Evolutionary conservation across 2,888 invertebrate genomes (phyloP).

Genomic region (Oconnorella tubifera): DNA sequence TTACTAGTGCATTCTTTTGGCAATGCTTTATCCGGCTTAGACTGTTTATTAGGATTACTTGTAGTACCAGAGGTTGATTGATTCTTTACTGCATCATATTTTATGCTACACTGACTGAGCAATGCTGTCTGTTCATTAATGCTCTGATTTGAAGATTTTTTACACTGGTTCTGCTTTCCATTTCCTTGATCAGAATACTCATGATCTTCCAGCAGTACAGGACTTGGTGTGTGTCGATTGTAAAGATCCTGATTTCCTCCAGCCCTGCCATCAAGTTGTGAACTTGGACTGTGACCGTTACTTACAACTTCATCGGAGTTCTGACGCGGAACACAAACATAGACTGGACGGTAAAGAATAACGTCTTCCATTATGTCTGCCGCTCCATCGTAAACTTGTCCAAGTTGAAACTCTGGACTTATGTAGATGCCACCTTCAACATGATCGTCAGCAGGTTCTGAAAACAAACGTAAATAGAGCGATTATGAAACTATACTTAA

Average conservation of each 20-base stretch:
- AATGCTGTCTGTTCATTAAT: neutral
- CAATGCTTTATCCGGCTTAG: neutral
- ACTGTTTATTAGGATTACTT: neutral
- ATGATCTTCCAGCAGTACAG: neutral
- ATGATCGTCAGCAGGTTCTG: conserved; percentile 69
- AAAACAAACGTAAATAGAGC: neutral
- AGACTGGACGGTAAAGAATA: conserved; percentile 64
- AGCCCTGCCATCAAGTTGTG: neutral
- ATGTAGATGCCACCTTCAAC: conserved; percentile 76
- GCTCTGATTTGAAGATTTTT: too few species aligned
- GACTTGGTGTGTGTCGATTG: neutral
- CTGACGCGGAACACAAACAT: conserved; percentile 44
- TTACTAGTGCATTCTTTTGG: neutral
- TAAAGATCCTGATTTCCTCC: neutral
- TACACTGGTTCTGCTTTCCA: neutral
- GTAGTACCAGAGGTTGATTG: neutral
- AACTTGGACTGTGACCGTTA: conserved; percentile 17
- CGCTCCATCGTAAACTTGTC: conserved; percentile 73
- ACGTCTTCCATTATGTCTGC: conserved; percentile 60
- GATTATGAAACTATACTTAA: neutral
- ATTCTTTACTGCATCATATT: too few species aligned
- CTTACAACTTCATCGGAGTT: neutral
- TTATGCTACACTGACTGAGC: neutral
- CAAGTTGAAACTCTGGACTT: conserved; percentile 72
- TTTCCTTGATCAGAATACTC: neutral